phyloP scores from a whole-genome alignment of 2,888 invertebrate genomes.

The Acanthosepion esculentum region DNA sequence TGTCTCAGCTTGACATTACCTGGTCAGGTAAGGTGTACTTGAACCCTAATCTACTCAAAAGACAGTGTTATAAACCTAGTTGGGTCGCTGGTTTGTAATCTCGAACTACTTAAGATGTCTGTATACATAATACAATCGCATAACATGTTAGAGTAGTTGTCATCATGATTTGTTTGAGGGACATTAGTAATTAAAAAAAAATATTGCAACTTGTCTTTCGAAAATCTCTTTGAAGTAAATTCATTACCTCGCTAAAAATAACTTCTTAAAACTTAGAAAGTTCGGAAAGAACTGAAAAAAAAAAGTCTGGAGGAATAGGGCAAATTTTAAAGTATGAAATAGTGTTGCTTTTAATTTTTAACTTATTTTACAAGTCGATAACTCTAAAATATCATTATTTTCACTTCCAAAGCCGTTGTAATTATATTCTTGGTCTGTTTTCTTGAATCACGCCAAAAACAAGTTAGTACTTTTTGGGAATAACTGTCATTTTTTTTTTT shows the following conservation, averaged over 20 bases:
- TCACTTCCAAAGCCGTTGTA: not conserved
- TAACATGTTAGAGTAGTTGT: not conserved
- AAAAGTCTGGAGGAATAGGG: not conserved
- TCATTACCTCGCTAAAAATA: not conserved
- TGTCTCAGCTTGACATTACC: conserved; percentile 33
- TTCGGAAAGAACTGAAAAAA: not conserved
- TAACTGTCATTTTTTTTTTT: not conserved
- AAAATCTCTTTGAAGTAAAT: not conserved
- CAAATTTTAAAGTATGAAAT: not conserved
- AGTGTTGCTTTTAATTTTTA: not conserved
- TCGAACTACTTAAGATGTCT: not conserved
- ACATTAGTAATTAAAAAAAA: not conserved
- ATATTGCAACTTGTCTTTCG: not conserved
- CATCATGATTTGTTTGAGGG: conserved; percentile 11
- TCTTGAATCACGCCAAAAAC: not conserved
- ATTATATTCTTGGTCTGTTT: not conserved
- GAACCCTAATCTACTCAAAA: not conserved
- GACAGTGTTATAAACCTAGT: not conserved
- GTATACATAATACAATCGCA: not conserved
- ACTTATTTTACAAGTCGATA: not conserved
- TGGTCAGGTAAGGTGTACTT: conserved; percentile 33
- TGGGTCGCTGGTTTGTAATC: not conserved
- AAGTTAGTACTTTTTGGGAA: not conserved
- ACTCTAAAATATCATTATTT: not conserved
- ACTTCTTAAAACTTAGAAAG: not conserved